These are phyloP conservation scores for Garra rufa DNA, from an alignment of 2,113 vertebrate species.

Conservation along the genomic window DNA sequence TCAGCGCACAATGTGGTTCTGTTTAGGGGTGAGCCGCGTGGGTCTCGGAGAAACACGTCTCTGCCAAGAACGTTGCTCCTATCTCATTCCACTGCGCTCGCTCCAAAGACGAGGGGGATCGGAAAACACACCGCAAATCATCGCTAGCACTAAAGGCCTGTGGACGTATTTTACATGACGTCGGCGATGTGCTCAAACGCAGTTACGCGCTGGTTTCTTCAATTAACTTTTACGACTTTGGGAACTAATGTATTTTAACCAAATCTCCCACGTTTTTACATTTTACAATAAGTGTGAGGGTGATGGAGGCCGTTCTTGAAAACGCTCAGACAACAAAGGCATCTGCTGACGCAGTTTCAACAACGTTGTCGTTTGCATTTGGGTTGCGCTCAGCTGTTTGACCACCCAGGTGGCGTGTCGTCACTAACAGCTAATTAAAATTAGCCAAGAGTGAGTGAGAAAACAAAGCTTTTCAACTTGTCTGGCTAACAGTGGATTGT, in stretches of 20 bases:
- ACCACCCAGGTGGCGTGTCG: constrained; percentile 69
- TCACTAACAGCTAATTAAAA: constrained; percentile 7
- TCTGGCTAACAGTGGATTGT: not conserved
- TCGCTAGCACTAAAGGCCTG: not conserved
- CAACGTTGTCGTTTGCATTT: constrained; percentile 45
- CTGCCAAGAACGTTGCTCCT: constrained; percentile 44
- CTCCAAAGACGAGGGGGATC: constrained; percentile 35
- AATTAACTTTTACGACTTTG: constrained; percentile 37
- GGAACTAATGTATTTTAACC: constrained; percentile 1
- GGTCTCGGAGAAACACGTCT: constrained; percentile 49
- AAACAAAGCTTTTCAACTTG: constrained; percentile 24
- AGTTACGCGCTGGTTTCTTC: constrained; percentile 43
- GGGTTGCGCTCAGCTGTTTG: constrained; percentile 73
- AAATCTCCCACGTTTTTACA: not conserved
- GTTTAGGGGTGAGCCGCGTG: constrained; percentile 62
- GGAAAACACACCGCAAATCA: constrained; percentile 46
- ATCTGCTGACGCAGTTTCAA: constrained; percentile 40
- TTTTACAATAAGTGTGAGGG: not conserved
- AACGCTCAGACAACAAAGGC: constrained; percentile 1
- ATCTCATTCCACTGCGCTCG: constrained; percentile 41
- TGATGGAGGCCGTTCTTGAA: not conserved
- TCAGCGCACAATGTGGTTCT: constrained; percentile 73
- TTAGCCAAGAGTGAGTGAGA: not conserved
- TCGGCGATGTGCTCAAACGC: not conserved
- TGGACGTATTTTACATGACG: constrained; percentile 8